Conservation (phyloP, 2,888 invertebrate genomes). For the Aporophyla lueneburgensis region DNA sequence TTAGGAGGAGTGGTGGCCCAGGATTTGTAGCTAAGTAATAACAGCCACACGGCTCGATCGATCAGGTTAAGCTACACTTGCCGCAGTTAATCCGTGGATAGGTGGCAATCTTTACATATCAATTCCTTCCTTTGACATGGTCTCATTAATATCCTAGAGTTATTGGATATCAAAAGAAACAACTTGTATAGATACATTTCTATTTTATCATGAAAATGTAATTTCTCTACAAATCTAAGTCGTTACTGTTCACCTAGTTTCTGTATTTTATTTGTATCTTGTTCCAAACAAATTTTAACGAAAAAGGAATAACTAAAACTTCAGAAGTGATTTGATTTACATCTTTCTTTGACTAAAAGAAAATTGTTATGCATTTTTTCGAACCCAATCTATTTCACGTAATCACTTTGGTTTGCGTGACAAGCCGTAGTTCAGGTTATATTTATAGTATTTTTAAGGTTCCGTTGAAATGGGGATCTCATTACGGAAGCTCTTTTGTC, state of each 20-base stretch:
- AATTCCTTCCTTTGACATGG: no score
- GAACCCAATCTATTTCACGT: slow-evolving; percentile 23
- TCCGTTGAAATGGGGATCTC: slow-evolving; percentile 44
- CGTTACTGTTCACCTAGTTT: slow-evolving; percentile 7
- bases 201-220: background rate
- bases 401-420: slow-evolving; percentile 63
- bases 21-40: no score
- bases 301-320: slow-evolving; percentile 23
- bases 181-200: background rate
- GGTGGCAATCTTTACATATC: no score
- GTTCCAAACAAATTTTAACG: slow-evolving; percentile 16
- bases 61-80: no score
- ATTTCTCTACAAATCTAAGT: background rate
- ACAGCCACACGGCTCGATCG: no score
- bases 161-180: no score
- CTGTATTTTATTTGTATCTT: background rate
- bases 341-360: slow-evolving; percentile 34
- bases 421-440: slow-evolving; percentile 59
- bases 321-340: slow-evolving; percentile 37
- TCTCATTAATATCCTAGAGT: no score
- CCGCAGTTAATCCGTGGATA: no score
- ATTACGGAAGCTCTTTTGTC: slow-evolving; percentile 56
- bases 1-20: no score
- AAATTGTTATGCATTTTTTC: slow-evolving; percentile 34
- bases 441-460: slow-evolving; percentile 60